Percentiles rank a stretch among this genome's conserved stretches.
Evolutionary conservation across 1,140 invertebrate species (phyloP).

Genomic region (Oncopodura yosiiana): DNA sequence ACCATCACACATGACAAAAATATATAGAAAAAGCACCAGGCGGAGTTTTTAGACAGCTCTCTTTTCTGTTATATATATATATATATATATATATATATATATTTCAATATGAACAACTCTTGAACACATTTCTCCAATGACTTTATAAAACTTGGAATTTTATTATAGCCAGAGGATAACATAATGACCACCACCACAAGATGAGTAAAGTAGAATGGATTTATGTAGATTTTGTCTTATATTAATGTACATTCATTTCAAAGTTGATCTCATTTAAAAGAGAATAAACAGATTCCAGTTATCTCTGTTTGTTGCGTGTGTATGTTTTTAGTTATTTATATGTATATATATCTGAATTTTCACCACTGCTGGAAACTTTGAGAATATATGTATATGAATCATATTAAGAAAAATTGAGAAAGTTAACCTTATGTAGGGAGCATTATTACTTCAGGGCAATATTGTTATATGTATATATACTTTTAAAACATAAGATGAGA

Average conservation of each 20-base stretch:
- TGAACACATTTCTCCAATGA: constrained; percentile 28
- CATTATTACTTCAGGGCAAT: not conserved
- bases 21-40: constrained; percentile 28
- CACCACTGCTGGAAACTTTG: not conserved
- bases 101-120: constrained; percentile 26
- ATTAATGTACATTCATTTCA: not conserved
- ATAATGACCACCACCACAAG: not conserved
- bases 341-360: not conserved
- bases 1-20: too few species aligned
- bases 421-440: not conserved
- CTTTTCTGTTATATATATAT: constrained; percentile 6
- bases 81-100: constrained; percentile 6
- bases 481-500: not conserved
- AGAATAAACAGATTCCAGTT: not conserved
- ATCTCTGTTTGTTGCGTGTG: not conserved
- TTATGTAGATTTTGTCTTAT: not conserved
- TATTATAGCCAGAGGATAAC: constrained; percentile 16
- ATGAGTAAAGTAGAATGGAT: not conserved
- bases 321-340: not conserved
- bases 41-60: constrained; percentile 30
- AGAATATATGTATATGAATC: too few species aligned
- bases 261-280: not conserved
- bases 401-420: too few species aligned
- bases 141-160: constrained; percentile 34
- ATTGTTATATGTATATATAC: not conserved